A percentile compares a stretch with the other conserved stretches of the same genome.
Evolutionary conservation across 2,888 invertebrate genomes (phyloP).

Genomic region (Conops quadrifasciatus): DNA sequence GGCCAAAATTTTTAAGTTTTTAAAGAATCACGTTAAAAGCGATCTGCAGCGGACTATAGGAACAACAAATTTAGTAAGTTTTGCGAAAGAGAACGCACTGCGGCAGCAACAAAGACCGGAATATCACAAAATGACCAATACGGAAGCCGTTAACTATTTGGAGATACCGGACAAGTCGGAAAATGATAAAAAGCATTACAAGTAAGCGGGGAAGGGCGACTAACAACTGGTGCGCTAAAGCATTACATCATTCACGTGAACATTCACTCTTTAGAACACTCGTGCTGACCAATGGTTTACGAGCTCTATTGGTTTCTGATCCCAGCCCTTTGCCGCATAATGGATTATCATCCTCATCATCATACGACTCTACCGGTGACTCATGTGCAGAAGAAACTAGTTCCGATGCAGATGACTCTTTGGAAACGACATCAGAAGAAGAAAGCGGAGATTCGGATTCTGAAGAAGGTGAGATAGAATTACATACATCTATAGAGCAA

Average conservation of each 20-base stretch:
- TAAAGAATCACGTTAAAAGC: background rate
- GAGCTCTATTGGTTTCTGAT: slow-evolving; percentile 77
- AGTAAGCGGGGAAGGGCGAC: slow-evolving; percentile 65
- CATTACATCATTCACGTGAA: background rate
- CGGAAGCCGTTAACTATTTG: slow-evolving; percentile 58
- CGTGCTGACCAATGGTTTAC: slow-evolving; percentile 75
- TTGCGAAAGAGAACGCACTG: background rate
- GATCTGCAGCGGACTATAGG: slow-evolving; percentile 7
- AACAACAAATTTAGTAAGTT: background rate
- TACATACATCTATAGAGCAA: background rate
- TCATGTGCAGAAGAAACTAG: slow-evolving; percentile 48
- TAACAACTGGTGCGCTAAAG: background rate
- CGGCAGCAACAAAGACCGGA: background rate
- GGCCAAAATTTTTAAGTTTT: slow-evolving; percentile 14
- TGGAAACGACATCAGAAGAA: slow-evolving; percentile 51
- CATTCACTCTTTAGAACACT: slow-evolving; percentile 67
- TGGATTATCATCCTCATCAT: slow-evolving; percentile 55
- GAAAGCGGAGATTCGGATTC: slow-evolving; percentile 45
- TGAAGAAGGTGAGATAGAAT: slow-evolving; percentile 49
- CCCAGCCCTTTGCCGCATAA: slow-evolving; percentile 62
- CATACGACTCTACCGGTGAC: slow-evolving; percentile 49
- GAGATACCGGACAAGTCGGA: slow-evolving; percentile 75
- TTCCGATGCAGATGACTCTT: slow-evolving; percentile 40
- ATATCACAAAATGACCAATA: slow-evolving; percentile 41
- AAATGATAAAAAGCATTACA: slow-evolving; percentile 81